These are phyloP conservation scores for Therioaphis trifolii DNA, from an alignment of 2,888 invertebrate genomes.

Conservation along the genomic window DNA sequence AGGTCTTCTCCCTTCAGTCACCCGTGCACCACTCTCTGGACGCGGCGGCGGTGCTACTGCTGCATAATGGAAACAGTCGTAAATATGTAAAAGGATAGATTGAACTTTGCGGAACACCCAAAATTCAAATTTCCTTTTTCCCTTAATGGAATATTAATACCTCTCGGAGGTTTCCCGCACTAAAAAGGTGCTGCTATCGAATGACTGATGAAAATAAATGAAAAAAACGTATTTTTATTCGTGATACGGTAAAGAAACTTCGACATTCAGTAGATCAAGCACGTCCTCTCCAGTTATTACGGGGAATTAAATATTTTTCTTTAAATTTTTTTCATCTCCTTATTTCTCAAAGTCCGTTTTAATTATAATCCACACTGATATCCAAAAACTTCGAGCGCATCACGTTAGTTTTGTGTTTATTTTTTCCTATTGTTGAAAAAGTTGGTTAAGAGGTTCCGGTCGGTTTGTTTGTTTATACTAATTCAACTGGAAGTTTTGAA, in stretches of 20 bases:
- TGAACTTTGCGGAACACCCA: slow-evolving; percentile 56
- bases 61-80: slow-evolving; percentile 63
- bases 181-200: slow-evolving; percentile 61
- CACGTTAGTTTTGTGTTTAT: slow-evolving; percentile 18
- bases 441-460: background rate
- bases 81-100: slow-evolving; percentile 62
- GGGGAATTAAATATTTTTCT: slow-evolving; percentile 47
- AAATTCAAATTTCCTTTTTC: slow-evolving; percentile 61
- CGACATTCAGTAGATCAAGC: slow-evolving; percentile 35
- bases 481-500: slow-evolving; percentile 10
- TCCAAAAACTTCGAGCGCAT: slow-evolving; percentile 14
- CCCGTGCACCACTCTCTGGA: background rate
- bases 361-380: slow-evolving; percentile 39
- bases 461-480: slow-evolving; percentile 13
- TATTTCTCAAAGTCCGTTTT: slow-evolving; percentile 19
- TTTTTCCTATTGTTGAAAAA: slow-evolving; percentile 35
- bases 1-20: slow-evolving; percentile 54
- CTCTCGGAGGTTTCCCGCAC: slow-evolving; percentile 42
- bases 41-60: slow-evolving; percentile 11
- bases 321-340: slow-evolving; percentile 24
- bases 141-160: slow-evolving; percentile 62
- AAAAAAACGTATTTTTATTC: slow-evolving; percentile 57
- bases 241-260: slow-evolving; percentile 56
- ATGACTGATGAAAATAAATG: slow-evolving; percentile 62
- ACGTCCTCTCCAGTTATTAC: slow-evolving; percentile 46